These are phyloP conservation scores for Coelinius sp. DNA, from an alignment of 2,888 invertebrate genomes.

Conservation along the genomic window DNA sequence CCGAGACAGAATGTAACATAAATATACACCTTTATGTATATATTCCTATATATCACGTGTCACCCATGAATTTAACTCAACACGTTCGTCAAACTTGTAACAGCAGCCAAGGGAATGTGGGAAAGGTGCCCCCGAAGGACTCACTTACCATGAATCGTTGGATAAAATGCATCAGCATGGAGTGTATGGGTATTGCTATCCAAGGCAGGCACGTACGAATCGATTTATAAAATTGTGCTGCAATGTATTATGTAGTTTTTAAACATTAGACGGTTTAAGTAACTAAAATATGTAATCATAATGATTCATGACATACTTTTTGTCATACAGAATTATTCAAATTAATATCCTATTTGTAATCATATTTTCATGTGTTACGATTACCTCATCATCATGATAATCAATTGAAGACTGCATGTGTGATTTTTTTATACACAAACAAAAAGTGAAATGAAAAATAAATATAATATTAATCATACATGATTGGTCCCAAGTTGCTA, in stretches of 20 bases:
- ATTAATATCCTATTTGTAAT: too few species aligned
- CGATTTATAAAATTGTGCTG: slow-evolving; percentile 6
- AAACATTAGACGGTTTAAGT: not conserved
- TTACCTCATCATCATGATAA: too few species aligned
- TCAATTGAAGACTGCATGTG: too few species aligned
- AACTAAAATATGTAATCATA: too few species aligned
- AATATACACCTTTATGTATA: not conserved
- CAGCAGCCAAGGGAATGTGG: slow-evolving; percentile 31
- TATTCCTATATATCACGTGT: not conserved
- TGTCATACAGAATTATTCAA: not conserved
- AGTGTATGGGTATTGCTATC: slow-evolving; percentile 25
- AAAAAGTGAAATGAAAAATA: too few species aligned
- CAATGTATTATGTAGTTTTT: not conserved
- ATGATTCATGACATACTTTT: too few species aligned
- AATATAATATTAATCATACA: too few species aligned
- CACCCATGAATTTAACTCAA: slow-evolving; percentile 13
- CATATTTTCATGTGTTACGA: too few species aligned
- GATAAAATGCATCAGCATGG: slow-evolving; percentile 16
- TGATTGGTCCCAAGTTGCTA: too few species aligned
- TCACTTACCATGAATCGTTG: slow-evolving; percentile 27
- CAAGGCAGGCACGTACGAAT: slow-evolving; percentile 36
- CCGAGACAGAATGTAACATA: not conserved
- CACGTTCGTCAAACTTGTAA: slow-evolving; percentile 24
- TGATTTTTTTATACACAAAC: too few species aligned
- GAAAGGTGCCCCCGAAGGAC: slow-evolving; percentile 39